These are phyloP conservation scores for Uropsilus gracilis DNA, from an alignment of 2,113 vertebrate genomes.

Conservation along the genomic window DNA sequence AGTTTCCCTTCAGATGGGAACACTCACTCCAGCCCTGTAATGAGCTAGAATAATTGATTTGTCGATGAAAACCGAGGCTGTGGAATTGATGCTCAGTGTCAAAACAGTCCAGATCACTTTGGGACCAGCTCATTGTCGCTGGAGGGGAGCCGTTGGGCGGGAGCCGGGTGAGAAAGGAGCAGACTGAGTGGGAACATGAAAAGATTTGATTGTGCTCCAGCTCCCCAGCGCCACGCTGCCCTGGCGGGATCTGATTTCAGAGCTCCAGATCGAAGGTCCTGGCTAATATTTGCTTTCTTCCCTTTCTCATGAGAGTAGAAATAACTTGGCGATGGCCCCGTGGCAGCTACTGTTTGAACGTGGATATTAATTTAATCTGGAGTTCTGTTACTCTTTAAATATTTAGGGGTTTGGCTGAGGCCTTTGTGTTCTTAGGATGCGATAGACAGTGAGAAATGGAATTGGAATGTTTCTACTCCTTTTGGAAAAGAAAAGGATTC, in stretches of 20 bases:
- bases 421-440: constrained; percentile 72
- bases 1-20: constrained; percentile 81
- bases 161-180: constrained; percentile 79
- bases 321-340: constrained; percentile 77
- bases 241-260: constrained; percentile 81
- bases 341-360: constrained; percentile 78
- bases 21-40: constrained; percentile 80
- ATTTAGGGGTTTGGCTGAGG: constrained; percentile 65
- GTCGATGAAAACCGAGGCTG: constrained; percentile 82
- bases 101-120: constrained; percentile 84
- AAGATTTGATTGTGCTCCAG: constrained; percentile 84
- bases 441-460: constrained; percentile 77
- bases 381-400: constrained; percentile 77
- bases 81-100: constrained; percentile 83
- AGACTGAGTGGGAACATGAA: constrained; percentile 79
- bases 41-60: constrained; percentile 83
- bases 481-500: constrained; percentile 66
- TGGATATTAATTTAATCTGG: constrained; percentile 82
- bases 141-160: constrained; percentile 79
- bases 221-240: constrained; percentile 63
- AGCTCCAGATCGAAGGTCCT: constrained; percentile 74
- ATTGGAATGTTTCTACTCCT: constrained; percentile 68
- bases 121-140: constrained; percentile 78
- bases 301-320: constrained; percentile 79
- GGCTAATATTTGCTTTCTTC: constrained; percentile 79